Conservation (phyloP, 2,113 vertebrate genomes). For the Pachycephala philippinensis region DNA sequence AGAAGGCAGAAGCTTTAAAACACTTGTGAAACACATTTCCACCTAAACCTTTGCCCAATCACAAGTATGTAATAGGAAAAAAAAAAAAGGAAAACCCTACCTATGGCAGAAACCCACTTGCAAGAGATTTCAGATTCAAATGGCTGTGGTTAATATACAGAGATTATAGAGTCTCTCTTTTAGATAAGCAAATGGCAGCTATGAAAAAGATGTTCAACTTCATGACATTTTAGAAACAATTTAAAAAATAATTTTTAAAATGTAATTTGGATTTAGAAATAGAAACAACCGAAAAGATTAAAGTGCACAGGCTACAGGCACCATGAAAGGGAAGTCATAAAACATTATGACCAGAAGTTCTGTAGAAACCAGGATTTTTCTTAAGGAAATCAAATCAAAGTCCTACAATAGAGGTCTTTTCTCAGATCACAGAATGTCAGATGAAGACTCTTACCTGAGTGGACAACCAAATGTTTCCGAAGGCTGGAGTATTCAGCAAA, state of each 20-base stretch:
- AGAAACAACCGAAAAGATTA: not conserved
- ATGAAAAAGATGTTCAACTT: not conserved
- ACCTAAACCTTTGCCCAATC: not conserved
- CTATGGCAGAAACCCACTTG: not conserved
- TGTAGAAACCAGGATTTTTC: not conserved
- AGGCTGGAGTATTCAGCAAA: slow-evolving; percentile 98
- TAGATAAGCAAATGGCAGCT: not conserved
- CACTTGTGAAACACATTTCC: not conserved
- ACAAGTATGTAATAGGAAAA: not conserved
- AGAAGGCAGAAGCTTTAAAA: not conserved
- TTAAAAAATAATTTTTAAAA: not conserved
- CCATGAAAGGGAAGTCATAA: not conserved
- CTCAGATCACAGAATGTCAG: not conserved
- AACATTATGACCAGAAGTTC: not conserved
- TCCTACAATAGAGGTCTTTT: not conserved
- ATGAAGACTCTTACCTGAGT: slow-evolving; percentile 84
- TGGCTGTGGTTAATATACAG: not conserved
- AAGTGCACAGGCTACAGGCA: not conserved
- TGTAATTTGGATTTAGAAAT: not conserved
- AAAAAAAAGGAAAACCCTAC: not conserved
- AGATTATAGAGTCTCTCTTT: not conserved
- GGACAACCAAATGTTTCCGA: slow-evolving; percentile 96
- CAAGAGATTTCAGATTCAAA: not conserved
- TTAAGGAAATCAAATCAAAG: not conserved
- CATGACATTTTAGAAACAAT: not conserved